Conservation (phyloP, 2,888 invertebrate genomes). For the Mesodorylaimus sp. region DNA sequence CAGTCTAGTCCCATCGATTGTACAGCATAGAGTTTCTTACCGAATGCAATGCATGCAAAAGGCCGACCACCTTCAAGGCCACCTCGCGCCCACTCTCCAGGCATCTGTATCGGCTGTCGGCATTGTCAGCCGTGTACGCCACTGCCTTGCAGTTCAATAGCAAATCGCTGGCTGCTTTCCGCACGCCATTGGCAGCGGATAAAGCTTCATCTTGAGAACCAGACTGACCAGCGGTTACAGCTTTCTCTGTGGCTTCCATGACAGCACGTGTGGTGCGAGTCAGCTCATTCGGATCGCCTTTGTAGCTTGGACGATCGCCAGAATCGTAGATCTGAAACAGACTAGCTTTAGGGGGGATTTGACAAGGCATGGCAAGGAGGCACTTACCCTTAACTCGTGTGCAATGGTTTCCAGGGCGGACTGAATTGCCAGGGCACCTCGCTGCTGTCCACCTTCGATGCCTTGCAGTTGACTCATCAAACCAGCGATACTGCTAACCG, state of each 20-base stretch:
- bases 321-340: constrained; percentile 44
- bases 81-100: constrained; percentile 54
- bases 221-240: constrained; percentile 78
- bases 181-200: constrained; percentile 78
- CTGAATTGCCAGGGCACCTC: constrained; percentile 86
- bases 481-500: constrained; percentile 97
- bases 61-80: constrained; percentile 54
- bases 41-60: constrained; percentile 57
- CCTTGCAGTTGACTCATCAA: constrained; percentile 94
- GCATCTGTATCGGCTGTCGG: constrained; percentile 53
- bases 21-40: no score
- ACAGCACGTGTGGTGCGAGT: constrained; percentile 81
- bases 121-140: constrained; percentile 54
- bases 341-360: neutral
- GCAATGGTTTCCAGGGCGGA: constrained; percentile 92
- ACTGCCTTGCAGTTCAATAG: constrained; percentile 60
- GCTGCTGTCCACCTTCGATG: constrained; percentile 90
- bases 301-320: constrained; percentile 37
- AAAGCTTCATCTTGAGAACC: constrained; percentile 82
- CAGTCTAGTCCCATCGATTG: no score
- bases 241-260: constrained; percentile 76
- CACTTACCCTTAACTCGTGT: constrained; percentile 68
- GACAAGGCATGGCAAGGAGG: neutral
- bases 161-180: constrained; percentile 83
- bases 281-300: constrained; percentile 70